These are phyloP conservation scores for Julus scanicus DNA, from an alignment of 2,888 invertebrate species.

Conservation along the genomic window DNA sequence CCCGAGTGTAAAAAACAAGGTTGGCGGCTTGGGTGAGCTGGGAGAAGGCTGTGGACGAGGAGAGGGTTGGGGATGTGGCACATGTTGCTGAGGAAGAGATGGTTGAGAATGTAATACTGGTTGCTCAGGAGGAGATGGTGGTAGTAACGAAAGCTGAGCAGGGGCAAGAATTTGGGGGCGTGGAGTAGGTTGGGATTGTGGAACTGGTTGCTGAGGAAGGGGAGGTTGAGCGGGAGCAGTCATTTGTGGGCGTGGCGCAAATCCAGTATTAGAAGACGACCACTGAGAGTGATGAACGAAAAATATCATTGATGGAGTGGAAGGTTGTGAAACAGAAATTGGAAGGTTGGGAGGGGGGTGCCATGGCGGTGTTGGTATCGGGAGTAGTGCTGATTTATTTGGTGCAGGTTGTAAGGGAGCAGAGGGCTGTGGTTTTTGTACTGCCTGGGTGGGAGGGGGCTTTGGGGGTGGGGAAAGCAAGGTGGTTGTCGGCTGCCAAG, in stretches of 20 bases:
- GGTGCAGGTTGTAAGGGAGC: background rate
- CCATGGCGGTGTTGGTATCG: background rate
- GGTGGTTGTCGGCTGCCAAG: background rate
- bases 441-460: background rate
- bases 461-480: background rate
- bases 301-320: background rate
- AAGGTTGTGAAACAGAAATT: background rate
- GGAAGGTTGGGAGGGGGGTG: slow-evolving; percentile 13
- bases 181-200: background rate
- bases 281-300: background rate
- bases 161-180: background rate
- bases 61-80: background rate
- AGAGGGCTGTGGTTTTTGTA: background rate
- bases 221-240: background rate
- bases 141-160: too few relatives aligned
- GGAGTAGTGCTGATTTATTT: background rate
- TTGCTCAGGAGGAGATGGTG: background rate
- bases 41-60: background rate
- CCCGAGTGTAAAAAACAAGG: background rate
- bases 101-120: background rate
- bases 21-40: slow-evolving; percentile 1
- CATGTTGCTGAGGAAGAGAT: background rate
- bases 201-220: background rate
- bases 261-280: background rate
- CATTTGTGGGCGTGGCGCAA: background rate